These are phyloP conservation scores for Aphaenogaster ashmeadi DNA, from an alignment of 1,140 invertebrate genomes.

Conservation along the genomic window DNA sequence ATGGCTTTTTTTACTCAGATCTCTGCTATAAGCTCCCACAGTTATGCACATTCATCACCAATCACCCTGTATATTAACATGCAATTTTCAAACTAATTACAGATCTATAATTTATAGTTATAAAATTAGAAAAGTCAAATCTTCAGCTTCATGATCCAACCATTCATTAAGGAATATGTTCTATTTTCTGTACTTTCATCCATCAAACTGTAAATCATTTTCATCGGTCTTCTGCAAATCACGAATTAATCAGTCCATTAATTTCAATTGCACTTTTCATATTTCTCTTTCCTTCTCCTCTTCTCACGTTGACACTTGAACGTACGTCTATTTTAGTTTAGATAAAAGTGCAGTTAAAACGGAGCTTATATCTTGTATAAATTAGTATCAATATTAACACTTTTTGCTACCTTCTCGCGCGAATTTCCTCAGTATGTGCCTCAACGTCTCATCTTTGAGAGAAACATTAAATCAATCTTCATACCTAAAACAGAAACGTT, in stretches of 20 bases:
- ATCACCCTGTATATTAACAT: background rate
- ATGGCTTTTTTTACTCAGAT: no score
- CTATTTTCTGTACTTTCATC: conserved; percentile 39
- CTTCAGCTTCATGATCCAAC: background rate
- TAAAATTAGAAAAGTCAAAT: conserved; percentile 36
- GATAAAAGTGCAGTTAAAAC: background rate
- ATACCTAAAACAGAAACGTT: conserved; percentile 59
- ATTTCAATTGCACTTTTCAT: background rate
- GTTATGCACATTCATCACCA: no score
- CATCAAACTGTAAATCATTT: background rate
- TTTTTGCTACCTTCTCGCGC: background rate
- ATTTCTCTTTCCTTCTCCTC: background rate
- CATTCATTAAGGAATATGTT: conserved; percentile 11
- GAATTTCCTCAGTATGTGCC: conserved; percentile 49
- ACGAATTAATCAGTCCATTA: background rate
- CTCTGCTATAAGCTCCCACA: no score
- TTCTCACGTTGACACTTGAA: background rate
- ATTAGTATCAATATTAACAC: background rate
- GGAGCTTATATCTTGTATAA: background rate
- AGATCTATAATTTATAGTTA: background rate
- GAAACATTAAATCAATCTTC: conserved; percentile 71
- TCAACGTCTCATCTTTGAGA: conserved; percentile 61
- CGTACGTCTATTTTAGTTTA: background rate
- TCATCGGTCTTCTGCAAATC: background rate
- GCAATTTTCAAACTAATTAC: background rate